These are phyloP conservation scores for Bicyclus anynana DNA, from an alignment of 1,140 invertebrate genomes.

Conservation along the genomic window DNA sequence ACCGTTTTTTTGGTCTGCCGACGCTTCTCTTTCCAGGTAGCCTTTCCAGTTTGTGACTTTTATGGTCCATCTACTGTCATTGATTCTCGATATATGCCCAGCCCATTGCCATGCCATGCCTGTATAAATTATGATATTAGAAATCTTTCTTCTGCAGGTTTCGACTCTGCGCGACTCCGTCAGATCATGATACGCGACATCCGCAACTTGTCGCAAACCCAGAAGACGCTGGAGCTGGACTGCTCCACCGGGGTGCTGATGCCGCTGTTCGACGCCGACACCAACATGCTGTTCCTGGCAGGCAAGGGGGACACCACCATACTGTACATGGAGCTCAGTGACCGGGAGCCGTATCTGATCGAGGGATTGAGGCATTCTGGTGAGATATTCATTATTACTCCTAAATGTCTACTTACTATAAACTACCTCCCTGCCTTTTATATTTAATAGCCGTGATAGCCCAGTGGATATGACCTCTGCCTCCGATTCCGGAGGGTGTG, in stretches of 20 bases:
- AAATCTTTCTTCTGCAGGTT: slow-evolving; percentile 68
- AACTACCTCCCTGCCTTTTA: too few species aligned
- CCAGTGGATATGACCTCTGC: too few species aligned
- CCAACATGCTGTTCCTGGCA: slow-evolving; percentile 94
- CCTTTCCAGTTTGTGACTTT: too few species aligned
- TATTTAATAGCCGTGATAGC: too few species aligned
- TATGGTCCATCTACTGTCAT: too few species aligned
- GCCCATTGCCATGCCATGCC: too few species aligned
- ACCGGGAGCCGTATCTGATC: slow-evolving; percentile 89
- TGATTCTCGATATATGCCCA: too few species aligned
- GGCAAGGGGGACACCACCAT: slow-evolving; percentile 96
- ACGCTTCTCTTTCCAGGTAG: too few species aligned
- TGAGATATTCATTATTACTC: slow-evolving; percentile 28
- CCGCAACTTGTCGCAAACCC: slow-evolving; percentile 86
- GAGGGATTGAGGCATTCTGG: slow-evolving; percentile 88
- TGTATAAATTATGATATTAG: too few species aligned
- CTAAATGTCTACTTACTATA: too few species aligned
- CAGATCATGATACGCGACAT: slow-evolving; percentile 93
- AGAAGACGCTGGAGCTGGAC: slow-evolving; percentile 89
- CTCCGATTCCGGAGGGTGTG: too few species aligned
- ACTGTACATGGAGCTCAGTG: slow-evolving; percentile 89
- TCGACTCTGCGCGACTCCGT: slow-evolving; percentile 85
- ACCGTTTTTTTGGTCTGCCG: too few species aligned
- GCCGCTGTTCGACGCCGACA: slow-evolving; percentile 93
- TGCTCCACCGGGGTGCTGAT: slow-evolving; percentile 94